phyloP scores from a whole-genome alignment of 2,113 vertebrate genomes.

The Garra rufa region DNA sequence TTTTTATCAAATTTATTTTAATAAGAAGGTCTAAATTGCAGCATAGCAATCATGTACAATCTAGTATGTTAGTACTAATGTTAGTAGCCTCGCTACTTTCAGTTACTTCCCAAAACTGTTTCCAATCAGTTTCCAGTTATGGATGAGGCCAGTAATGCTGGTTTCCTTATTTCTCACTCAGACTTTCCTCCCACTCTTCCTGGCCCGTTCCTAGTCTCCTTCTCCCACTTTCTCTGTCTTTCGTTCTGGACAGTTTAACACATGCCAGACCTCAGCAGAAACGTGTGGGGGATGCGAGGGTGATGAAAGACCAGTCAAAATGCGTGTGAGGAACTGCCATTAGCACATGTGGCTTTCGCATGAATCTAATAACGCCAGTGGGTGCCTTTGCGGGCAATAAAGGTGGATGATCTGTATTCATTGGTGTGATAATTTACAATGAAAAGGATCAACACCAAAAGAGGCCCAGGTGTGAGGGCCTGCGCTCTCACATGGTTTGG shows the following conservation, averaged over 20 bases:
- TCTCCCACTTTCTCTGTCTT: conserved; percentile 46
- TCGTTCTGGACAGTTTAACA: conserved; percentile 60
- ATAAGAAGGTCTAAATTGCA: not conserved
- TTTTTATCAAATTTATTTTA: not conserved
- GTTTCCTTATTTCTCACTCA: conserved; percentile 49
- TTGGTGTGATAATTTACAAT: conserved; percentile 30
- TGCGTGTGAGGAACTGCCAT: conserved; percentile 53
- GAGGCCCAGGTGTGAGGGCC: conserved; percentile 43
- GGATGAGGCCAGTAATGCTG: conserved; percentile 37
- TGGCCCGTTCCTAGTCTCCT: conserved; percentile 36
- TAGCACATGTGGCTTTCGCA: conserved; percentile 60
- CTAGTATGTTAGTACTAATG: no score
- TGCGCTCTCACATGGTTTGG: not conserved
- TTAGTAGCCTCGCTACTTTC: not conserved
- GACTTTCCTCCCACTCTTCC: conserved; percentile 35
- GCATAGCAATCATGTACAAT: not conserved
- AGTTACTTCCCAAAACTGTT: not conserved
- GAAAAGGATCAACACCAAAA: conserved; percentile 20
- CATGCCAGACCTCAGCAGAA: conserved; percentile 60
- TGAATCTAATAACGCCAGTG: conserved; percentile 47
- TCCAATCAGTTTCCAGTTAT: conserved; percentile 3
- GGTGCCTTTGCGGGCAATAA: conserved; percentile 45
- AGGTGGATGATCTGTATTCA: conserved; percentile 34
- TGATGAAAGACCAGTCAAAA: conserved; percentile 64
- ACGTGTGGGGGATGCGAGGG: conserved; percentile 55